Evolutionary conservation across 2,113 vertebrate genomes (phyloP).

Genomic region (Onychorhynchus coronatus): DNA sequence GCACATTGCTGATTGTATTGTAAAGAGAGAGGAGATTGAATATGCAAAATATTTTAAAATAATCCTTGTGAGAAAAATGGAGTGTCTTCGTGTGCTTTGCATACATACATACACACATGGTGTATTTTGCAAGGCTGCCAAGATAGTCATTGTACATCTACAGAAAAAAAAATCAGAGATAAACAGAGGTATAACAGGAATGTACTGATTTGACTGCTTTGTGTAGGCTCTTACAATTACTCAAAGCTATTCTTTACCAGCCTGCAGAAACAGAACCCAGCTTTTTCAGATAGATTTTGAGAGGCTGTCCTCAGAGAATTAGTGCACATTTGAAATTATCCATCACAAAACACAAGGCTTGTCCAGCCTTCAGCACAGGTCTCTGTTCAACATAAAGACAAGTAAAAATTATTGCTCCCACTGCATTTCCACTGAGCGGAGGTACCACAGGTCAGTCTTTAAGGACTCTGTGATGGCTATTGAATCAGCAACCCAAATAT

Average conservation of each 20-base stretch:
- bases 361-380: neutral
- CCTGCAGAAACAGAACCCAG: neutral
- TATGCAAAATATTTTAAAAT: slow-evolving; percentile 24
- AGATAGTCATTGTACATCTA: neutral
- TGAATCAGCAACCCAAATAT: neutral
- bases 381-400: neutral
- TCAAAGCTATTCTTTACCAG: neutral
- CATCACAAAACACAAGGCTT: neutral
- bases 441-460: neutral
- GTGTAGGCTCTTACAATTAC: neutral
- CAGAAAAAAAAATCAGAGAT: neutral
- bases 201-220: neutral
- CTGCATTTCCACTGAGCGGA: neutral
- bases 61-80: neutral
- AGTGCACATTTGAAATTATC: neutral
- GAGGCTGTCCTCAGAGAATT: neutral
- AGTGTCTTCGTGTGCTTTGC: neutral
- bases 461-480: neutral
- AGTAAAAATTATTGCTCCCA: neutral
- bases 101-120: neutral
- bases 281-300: neutral
- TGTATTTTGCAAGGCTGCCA: neutral
- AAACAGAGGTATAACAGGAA: neutral
- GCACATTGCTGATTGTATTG: neutral
- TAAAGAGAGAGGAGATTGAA: slow-evolving; percentile 2